Conservation (phyloP, 2,113 vertebrate species). For the Cynopterus brachyotis region DNA sequence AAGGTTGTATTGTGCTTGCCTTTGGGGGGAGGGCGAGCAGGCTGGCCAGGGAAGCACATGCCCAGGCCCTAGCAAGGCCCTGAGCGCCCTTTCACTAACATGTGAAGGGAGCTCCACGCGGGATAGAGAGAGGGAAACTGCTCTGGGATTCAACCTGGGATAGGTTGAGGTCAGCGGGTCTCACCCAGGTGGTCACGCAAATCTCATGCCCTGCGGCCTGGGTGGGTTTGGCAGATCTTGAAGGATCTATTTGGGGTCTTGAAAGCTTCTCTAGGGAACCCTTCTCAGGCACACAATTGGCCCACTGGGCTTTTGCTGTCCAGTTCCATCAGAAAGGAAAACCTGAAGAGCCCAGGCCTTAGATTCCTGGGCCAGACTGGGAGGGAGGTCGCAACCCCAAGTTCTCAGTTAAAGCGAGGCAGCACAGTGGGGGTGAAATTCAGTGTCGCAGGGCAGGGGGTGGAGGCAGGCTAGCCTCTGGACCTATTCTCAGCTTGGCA, state of each 20-base stretch:
- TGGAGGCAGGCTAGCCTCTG: conserved; percentile 56
- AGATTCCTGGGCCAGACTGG: neutral
- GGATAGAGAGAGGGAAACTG: neutral
- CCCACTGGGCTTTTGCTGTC: neutral
- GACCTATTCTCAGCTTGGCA: conserved; percentile 53
- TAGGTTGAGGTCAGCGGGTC: neutral
- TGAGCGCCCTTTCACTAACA: neutral
- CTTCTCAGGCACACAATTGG: neutral
- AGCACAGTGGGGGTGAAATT: conserved; percentile 70
- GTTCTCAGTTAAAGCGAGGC: conserved; percentile 72
- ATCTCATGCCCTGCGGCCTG: neutral
- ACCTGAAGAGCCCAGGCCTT: neutral
- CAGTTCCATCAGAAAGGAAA: neutral
- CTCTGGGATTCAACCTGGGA: neutral
- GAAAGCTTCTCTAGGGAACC: neutral
- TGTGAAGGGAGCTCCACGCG: neutral
- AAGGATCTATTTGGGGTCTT: neutral
- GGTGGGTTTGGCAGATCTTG: neutral
- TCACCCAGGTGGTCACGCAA: neutral
- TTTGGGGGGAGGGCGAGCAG: conserved; percentile 71
- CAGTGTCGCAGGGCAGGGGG: conserved; percentile 63
- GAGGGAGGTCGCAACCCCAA: conserved; percentile 67
- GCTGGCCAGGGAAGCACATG: conserved; percentile 64
- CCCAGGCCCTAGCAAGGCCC: neutral
- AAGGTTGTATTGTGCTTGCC: conserved; percentile 76